A percentile compares a stretch with the other conserved stretches of the same genome.
These are phyloP conservation scores for Pygathrix nemaeus DNA, from an alignment of 2,113 vertebrate species.

Conservation along the genomic window DNA sequence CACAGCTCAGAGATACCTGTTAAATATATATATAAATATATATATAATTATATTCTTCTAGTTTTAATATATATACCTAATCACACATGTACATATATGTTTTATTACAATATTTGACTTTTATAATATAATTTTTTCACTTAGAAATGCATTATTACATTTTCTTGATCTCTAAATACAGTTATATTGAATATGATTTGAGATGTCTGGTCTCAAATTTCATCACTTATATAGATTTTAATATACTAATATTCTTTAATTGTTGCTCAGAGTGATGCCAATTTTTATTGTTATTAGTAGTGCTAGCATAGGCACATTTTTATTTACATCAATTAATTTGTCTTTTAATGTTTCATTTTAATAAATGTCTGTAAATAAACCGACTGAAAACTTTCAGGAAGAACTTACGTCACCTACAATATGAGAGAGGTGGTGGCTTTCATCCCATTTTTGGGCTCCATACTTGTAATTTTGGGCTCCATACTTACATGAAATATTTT, in stretches of 20 bases:
- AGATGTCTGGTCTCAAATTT: neutral
- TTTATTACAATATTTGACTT: neutral
- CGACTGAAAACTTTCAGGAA: neutral
- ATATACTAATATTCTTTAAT: neutral
- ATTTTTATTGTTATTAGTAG: neutral
- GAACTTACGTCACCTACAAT: neutral
- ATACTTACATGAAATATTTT: neutral
- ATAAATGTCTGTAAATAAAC: neutral
- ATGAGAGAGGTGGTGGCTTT: neutral
- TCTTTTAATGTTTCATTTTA: neutral
- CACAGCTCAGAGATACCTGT: neutral
- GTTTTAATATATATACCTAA: neutral
- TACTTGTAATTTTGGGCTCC: neutral
- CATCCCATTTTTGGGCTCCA: neutral
- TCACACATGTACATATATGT: neutral
- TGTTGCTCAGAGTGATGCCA: neutral
- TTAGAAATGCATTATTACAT: neutral
- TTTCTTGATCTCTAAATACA: constrained; percentile 7
- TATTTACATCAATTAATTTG: neutral
- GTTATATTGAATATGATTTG: neutral
- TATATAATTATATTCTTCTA: neutral
- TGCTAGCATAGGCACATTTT: neutral
- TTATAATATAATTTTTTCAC: neutral
- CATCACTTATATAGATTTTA: neutral
- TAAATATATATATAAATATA: neutral